Conservation (phyloP, 2,888 invertebrate genomes). For the Eudemis profundana region DNA sequence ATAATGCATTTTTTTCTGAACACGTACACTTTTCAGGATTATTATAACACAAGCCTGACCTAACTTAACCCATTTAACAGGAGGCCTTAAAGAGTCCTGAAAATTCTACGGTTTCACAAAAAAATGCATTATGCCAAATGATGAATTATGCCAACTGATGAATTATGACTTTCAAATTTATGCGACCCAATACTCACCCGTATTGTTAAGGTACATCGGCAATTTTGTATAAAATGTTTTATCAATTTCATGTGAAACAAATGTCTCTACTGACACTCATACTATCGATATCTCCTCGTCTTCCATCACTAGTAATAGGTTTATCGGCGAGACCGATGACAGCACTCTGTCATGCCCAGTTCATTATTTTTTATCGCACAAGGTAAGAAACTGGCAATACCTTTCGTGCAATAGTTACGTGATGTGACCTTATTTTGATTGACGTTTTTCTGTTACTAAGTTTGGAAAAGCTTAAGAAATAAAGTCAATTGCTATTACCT, state of each 20-base stretch:
- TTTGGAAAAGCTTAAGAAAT: neutral
- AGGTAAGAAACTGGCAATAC: conserved; percentile 8
- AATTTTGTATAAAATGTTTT: neutral
- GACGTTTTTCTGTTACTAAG: neutral
- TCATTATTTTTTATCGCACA: conserved; percentile 36
- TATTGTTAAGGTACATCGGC: too few relatives aligned
- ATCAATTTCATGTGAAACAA: neutral
- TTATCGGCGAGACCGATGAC: conserved; percentile 37
- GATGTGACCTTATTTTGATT: neutral
- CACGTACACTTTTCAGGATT: too few relatives aligned
- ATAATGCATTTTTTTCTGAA: too few relatives aligned
- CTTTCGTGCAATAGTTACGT: neutral
- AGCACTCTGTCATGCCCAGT: conserved; percentile 35
- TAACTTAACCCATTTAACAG: too few relatives aligned
- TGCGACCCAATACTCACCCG: too few relatives aligned
- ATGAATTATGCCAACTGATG: too few relatives aligned
- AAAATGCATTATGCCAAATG: too few relatives aligned
- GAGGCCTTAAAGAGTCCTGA: too few relatives aligned
- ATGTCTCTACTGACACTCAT: neutral
- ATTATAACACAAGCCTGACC: too few relatives aligned
- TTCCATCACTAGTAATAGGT: conserved; percentile 39
- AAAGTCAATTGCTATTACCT: too few relatives aligned
- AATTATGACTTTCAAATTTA: too few relatives aligned
- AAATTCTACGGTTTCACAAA: too few relatives aligned
- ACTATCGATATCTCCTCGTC: conserved; percentile 32